These are phyloP conservation scores for Drosophila bifasciata DNA, from an alignment of 1,140 invertebrate genomes.

Conservation along the genomic window DNA sequence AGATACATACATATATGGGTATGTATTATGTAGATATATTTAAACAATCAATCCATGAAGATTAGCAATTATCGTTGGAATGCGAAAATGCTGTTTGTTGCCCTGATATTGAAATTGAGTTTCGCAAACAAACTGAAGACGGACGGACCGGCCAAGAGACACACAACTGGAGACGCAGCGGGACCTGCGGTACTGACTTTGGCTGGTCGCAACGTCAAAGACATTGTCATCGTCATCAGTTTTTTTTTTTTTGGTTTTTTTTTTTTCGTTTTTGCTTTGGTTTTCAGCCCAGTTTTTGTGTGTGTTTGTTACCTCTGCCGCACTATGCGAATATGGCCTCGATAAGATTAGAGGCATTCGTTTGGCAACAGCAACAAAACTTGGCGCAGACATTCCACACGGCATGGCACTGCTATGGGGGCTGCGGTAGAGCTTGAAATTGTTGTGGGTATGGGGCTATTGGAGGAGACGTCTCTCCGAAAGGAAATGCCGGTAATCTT, in stretches of 20 bases:
- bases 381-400: constrained; percentile 52
- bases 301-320: constrained; percentile 57
- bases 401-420: constrained; percentile 49
- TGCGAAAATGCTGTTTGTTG: constrained; percentile 78
- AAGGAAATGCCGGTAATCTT: constrained; percentile 78
- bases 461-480: constrained; percentile 40
- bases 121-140: constrained; percentile 59
- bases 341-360: constrained; percentile 72
- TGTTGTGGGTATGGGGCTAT: too few species aligned
- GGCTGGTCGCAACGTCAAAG: constrained; percentile 29
- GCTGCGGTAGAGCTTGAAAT: too few species aligned
- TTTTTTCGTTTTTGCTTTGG: constrained; percentile 9
- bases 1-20: constrained; percentile 7
- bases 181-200: not conserved
- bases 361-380: constrained; percentile 62
- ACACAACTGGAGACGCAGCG: not conserved
- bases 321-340: constrained; percentile 65
- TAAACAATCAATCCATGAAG: constrained; percentile 76
- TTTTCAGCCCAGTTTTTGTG: constrained; percentile 28
- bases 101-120: constrained; percentile 77
- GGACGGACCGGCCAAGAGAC: constrained; percentile 7
- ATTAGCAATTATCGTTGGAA: constrained; percentile 81
- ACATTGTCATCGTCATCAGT: constrained; percentile 67
- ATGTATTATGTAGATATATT: constrained; percentile 37
- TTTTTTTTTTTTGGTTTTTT: constrained; percentile 11